Conservation (phyloP, 2,113 vertebrate genomes). For the Melanostigma gelatinosum region DNA sequence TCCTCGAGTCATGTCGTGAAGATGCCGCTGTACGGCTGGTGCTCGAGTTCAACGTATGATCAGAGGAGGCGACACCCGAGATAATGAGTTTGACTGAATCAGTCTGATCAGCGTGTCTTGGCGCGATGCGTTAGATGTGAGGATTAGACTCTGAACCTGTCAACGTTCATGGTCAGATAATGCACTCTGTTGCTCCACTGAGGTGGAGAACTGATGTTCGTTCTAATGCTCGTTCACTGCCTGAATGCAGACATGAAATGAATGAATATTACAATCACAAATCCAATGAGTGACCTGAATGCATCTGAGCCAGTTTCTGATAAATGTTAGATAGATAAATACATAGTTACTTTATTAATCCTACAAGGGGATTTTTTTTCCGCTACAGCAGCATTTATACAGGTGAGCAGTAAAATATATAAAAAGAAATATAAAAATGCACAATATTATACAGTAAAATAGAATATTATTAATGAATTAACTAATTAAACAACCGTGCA, state of each 20-base stretch:
- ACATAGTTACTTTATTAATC: too few species aligned
- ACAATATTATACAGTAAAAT: too few species aligned
- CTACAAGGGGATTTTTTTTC: too few species aligned
- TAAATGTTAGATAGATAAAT: background rate
- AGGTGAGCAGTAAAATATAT: too few species aligned
- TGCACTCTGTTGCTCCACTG: background rate
- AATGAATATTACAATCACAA: background rate
- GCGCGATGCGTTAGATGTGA: background rate
- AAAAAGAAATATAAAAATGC: too few species aligned
- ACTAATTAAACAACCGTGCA: too few species aligned
- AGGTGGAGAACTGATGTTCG: background rate
- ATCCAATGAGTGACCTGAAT: background rate
- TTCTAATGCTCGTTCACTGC: background rate
- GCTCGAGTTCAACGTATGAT: slow-evolving; percentile 7
- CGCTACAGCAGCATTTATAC: too few species aligned
- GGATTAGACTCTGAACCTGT: slow-evolving; percentile 18
- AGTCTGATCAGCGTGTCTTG: slow-evolving; percentile 18
- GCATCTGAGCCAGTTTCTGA: background rate
- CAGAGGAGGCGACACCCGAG: background rate
- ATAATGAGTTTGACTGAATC: slow-evolving; percentile 13
- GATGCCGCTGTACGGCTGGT: background rate
- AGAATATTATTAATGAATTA: too few species aligned
- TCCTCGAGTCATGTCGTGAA: background rate
- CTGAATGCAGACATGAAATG: background rate
- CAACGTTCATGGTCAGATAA: slow-evolving; percentile 14